A percentile compares a stretch with the other conserved stretches of the same genome.
Evolutionary conservation across 2,888 invertebrate species (phyloP).

Genomic region (Eilema sororculum): DNA sequence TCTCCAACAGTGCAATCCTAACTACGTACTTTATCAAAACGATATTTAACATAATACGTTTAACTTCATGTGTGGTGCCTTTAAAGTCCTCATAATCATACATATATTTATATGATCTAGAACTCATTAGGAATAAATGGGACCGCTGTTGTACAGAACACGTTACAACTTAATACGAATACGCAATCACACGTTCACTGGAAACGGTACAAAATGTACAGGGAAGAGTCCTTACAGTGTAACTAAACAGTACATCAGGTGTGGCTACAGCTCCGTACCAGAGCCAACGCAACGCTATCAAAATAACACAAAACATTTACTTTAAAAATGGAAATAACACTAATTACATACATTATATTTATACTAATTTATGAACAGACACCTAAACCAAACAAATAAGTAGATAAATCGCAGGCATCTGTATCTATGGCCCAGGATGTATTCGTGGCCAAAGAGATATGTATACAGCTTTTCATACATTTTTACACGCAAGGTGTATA

Average conservation of each 20-base stretch:
- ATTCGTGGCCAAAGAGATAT: background rate
- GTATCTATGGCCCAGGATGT: background rate
- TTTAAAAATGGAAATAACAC: conserved; percentile 75
- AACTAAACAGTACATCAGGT: conserved; percentile 55
- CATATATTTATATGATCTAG: conserved; percentile 87
- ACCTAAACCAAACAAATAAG: conserved; percentile 63
- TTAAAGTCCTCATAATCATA: conserved; percentile 62
- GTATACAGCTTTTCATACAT: background rate
- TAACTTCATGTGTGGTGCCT: conserved; percentile 57
- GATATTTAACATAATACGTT: conserved; percentile 57
- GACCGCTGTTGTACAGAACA: conserved; percentile 60
- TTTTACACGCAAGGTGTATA: too few species aligned
- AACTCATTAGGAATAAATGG: conserved; percentile 79
- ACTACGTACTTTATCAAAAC: conserved; percentile 53
- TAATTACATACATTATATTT: conserved; percentile 78
- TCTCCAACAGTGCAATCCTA: conserved; percentile 63
- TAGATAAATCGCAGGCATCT: conserved; percentile 49
- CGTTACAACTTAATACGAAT: conserved; percentile 45
- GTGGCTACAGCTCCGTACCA: conserved; percentile 64
- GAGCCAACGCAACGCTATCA: conserved; percentile 70
- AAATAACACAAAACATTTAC: conserved; percentile 74
- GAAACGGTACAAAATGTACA: conserved; percentile 59
- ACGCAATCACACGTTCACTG: conserved; percentile 53
- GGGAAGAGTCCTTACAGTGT: conserved; percentile 47
- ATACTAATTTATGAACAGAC: conserved; percentile 76